These are phyloP conservation scores for Drosophila tristis DNA, from an alignment of 1,140 invertebrate genomes.

Conservation along the genomic window DNA sequence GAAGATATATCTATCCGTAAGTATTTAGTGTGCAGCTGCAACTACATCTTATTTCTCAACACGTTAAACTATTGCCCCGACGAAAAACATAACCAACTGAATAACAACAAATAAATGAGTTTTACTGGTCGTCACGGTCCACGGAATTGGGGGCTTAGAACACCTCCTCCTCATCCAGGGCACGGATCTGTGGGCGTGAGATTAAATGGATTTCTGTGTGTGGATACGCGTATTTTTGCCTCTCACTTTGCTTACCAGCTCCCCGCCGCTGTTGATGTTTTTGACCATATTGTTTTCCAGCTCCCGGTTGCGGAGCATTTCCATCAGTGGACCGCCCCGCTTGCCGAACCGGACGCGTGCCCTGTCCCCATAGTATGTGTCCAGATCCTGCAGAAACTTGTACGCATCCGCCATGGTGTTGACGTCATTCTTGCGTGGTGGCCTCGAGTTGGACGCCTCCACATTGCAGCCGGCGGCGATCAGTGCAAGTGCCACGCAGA, in stretches of 20 bases:
- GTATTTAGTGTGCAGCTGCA: slow-evolving; percentile 39
- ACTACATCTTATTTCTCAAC: slow-evolving; percentile 13
- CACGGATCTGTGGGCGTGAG: slow-evolving; percentile 37
- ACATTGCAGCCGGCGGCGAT: slow-evolving; percentile 56
- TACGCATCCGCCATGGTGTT: slow-evolving; percentile 79
- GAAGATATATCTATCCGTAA: slow-evolving; percentile 25
- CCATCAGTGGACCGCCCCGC: slow-evolving; percentile 45
- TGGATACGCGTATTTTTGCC: background rate
- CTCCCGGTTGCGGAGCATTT: slow-evolving; percentile 56
- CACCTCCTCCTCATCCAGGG: slow-evolving; percentile 54
- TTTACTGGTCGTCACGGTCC: slow-evolving; percentile 36
- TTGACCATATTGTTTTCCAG: slow-evolving; percentile 46
- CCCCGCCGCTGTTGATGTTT: slow-evolving; percentile 40
- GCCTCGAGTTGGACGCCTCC: slow-evolving; percentile 68
- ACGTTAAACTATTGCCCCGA: slow-evolving; percentile 71
- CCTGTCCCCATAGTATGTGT: slow-evolving; percentile 77
- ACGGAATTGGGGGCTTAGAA: slow-evolving; percentile 29
- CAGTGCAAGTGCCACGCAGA: slow-evolving; percentile 56
- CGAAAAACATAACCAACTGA: slow-evolving; percentile 36
- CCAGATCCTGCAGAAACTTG: slow-evolving; percentile 81
- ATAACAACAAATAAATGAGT: slow-evolving; percentile 18
- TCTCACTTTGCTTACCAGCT: slow-evolving; percentile 47
- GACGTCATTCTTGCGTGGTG: slow-evolving; percentile 79
- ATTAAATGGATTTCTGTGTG: slow-evolving; percentile 1
- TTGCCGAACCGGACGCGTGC: slow-evolving; percentile 75